phyloP scores from a whole-genome alignment of 2,113 vertebrate genomes.

The sheep (Ovis aries) region DNA sequence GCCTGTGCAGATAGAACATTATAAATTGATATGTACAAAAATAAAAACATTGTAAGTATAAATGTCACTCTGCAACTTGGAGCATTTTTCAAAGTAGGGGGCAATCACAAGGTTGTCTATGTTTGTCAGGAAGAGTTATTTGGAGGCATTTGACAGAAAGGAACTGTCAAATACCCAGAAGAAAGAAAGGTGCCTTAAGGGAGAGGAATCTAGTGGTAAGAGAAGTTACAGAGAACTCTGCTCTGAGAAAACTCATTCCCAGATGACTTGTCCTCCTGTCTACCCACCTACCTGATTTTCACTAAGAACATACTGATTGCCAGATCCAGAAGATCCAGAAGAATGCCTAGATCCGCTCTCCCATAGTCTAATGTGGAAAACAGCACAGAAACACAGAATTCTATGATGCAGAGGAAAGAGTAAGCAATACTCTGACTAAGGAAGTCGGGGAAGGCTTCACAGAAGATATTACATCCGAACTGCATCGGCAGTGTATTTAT shows the following conservation, averaged over 20 bases:
- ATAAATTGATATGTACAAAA: background rate
- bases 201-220: background rate
- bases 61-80: background rate
- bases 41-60: background rate
- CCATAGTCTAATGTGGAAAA: background rate
- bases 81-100: background rate
- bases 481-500: background rate
- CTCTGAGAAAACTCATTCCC: background rate
- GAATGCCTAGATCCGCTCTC: background rate
- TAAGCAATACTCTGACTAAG: background rate
- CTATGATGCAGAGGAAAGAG: background rate
- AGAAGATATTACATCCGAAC: background rate
- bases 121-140: background rate
- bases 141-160: background rate
- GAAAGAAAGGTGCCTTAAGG: background rate
- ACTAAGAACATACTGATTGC: background rate
- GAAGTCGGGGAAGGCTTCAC: background rate
- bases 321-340: background rate
- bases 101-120: conserved; percentile 1
- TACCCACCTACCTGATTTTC: background rate
- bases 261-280: background rate
- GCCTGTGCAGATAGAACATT: background rate
- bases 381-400: background rate
- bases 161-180: background rate
- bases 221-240: background rate